Percentiles rank a stretch among this genome's conserved stretches.
These are phyloP conservation scores for Cephus spinipes DNA, from an alignment of 2,888 invertebrate genomes.

Conservation along the genomic window DNA sequence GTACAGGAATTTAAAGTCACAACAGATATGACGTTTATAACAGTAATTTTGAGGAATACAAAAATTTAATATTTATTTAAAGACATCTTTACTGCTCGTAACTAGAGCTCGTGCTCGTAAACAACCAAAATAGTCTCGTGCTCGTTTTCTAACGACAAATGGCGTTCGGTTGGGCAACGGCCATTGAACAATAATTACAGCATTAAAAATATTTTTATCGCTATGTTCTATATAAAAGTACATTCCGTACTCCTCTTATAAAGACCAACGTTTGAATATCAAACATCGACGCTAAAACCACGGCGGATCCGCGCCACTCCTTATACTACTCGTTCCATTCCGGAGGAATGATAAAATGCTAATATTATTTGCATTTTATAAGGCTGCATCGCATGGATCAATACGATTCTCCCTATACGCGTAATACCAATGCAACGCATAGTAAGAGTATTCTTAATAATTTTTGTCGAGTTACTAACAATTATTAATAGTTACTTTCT, in stretches of 20 bases:
- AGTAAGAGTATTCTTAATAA: background rate
- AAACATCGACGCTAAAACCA: constrained; percentile 19
- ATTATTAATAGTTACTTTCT: background rate
- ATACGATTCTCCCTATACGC: background rate
- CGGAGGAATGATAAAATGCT: constrained; percentile 32
- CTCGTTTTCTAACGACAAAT: constrained; percentile 20
- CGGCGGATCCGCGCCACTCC: background rate
- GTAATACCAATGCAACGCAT: background rate
- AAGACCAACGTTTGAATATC: constrained; percentile 45
- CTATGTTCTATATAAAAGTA: background rate
- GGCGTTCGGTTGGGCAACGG: background rate
- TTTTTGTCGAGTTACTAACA: background rate
- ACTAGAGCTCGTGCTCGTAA: constrained; percentile 36
- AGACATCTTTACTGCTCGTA: constrained; percentile 39
- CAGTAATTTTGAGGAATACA: constrained; percentile 18
- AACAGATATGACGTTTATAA: constrained; percentile 24
- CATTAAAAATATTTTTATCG: constrained; percentile 29
- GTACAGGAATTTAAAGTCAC: background rate
- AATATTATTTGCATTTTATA: constrained; percentile 49
- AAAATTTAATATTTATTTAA: constrained; percentile 43
- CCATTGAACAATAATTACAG: constrained; percentile 29
- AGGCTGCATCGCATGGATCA: constrained; percentile 16
- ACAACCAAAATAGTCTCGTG: constrained; percentile 29
- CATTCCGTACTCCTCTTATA: constrained; percentile 29
- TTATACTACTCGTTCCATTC: background rate